phyloP scores from a whole-genome alignment of 2,113 vertebrate species.

The Salvelinus fontinalis region DNA sequence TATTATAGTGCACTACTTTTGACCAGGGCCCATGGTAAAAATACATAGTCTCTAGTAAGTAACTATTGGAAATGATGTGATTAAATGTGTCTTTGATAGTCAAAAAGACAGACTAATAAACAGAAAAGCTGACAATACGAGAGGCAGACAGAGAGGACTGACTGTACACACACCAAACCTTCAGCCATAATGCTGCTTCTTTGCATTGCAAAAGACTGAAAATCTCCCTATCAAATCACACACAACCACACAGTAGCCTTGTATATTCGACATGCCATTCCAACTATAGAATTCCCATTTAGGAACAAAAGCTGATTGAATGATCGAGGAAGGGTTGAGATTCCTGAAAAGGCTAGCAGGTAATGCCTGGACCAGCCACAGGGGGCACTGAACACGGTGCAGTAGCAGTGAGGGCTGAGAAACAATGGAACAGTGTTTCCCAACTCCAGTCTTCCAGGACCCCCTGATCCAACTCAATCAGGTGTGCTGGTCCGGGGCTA shows the following conservation, averaged over 20 bases:
- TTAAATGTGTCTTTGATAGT: background rate
- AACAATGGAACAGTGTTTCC: background rate
- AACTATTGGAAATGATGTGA: background rate
- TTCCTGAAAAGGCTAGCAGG: background rate
- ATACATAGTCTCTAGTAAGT: no score
- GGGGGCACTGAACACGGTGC: background rate
- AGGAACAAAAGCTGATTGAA: conserved; percentile 6
- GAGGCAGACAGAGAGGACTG: background rate
- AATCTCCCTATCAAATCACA: background rate
- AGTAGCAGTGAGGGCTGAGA: background rate
- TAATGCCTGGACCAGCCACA: background rate
- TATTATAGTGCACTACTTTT: no score
- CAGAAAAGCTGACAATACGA: background rate
- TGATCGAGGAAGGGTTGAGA: background rate
- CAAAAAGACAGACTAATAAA: background rate
- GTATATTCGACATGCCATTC: background rate
- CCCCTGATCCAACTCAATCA: no score
- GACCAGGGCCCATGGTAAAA: background rate
- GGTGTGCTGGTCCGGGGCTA: no score
- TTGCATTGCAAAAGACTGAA: background rate
- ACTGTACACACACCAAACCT: background rate
- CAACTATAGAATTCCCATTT: background rate
- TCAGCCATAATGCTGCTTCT: background rate
- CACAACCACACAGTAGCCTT: background rate
- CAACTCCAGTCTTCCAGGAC: no score